Evolutionary conservation across 2,888 invertebrate species (phyloP), one percentile per base, ranked within the genome.

Genomic region (Dryomyza anilis): DNA sequence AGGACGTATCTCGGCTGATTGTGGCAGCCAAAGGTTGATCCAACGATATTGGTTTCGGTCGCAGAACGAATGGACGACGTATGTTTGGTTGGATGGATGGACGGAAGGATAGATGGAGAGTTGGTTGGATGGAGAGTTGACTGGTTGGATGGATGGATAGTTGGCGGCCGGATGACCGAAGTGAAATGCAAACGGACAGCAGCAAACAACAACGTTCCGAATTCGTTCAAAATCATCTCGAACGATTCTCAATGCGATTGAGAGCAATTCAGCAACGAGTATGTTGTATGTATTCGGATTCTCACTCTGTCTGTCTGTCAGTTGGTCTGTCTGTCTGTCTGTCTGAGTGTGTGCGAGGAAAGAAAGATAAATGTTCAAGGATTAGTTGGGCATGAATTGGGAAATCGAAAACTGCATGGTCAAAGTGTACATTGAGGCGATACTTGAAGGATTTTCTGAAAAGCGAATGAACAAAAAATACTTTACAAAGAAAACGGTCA

Each of bases 331-430:
- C n/a, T n/a, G n/a, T n/a, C n/a, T 53, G 56, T 59, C 25, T 46
- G 52, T 55, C 29, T 43, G 21, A 43, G 59, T 53, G 63, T 63
- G 21, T 64, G 25, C 62, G 60, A 75, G 73, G n/a, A n/a, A n/a
- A 63, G 73, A 71, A 71, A 75, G 76, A 77, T 77, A 73, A 75
- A 77, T 75, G 77, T 70, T 69, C 74, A 69, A 65, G 72, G 75
- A 76, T 75, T 74, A 76, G 33, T 30, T n/a, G n/a, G 16, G 19
- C 1, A 36, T 21, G 39, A 39, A 39, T 39, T n/a, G 39, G 3
- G 39, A 39, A n/a, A 39, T 39, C 39, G 39, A 39, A n/a, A n/a
- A n/a, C n/a, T n/a, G n/a, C n/a, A n/a, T n/a, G n/a, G n/a, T n/a
- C n/a, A n/a, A n/a, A n/a, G n/a, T n/a, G n/a, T n/a, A n/a, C n/a